These are phyloP conservation scores for Peromyscus attwateri DNA, from an alignment of 2,797 vertebrate species.

Conservation along the genomic window DNA sequence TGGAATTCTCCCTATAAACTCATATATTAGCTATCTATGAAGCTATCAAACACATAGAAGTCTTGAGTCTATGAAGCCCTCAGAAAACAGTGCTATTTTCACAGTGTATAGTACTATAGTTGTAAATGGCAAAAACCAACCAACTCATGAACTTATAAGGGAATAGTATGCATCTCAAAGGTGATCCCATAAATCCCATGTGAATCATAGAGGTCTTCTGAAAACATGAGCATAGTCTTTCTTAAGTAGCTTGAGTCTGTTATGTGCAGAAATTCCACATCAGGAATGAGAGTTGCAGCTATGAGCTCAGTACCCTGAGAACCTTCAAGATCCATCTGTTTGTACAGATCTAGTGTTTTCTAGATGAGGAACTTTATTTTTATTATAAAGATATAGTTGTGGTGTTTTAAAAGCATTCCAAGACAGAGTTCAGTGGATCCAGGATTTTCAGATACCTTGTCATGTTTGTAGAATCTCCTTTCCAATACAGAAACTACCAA, in stretches of 20 bases:
- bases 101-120: not conserved
- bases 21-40: not conserved
- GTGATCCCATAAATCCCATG: accelerated
- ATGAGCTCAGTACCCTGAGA: not conserved
- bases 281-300: not conserved
- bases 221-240: not conserved
- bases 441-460: not conserved
- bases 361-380: not conserved
- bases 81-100: not conserved
- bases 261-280: not conserved
- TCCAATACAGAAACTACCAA: not conserved
- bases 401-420: not conserved
- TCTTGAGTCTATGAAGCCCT: not conserved
- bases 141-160: not conserved
- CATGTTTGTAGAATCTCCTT: not conserved
- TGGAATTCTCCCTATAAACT: not conserved
- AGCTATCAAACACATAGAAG: not conserved
- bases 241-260: not conserved
- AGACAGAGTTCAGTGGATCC: slow-evolving; percentile 32
- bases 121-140: not conserved
- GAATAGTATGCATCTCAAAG: not conserved
- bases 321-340: not conserved
- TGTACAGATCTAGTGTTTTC: not conserved
- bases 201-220: not conserved
- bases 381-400: not conserved